A percentile compares a stretch with the other conserved stretches of the same genome.
Evolutionary conservation across 2,113 vertebrate genomes (phyloP).

Genomic region (Thalassarche chlororhynchos): DNA sequence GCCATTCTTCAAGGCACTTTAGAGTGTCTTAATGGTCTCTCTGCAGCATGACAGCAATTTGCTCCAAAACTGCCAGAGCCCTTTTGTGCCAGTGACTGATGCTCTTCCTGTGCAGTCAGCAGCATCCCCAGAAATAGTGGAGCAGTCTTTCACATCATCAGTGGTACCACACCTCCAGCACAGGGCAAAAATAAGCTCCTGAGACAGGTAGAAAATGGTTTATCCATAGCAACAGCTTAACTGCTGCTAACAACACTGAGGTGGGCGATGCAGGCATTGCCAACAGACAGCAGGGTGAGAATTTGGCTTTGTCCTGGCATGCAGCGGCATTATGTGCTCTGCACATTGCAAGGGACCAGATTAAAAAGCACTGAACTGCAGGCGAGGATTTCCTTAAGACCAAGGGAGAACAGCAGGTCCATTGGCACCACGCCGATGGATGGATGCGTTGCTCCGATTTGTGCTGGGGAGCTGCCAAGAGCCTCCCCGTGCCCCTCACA

Average conservation of each 20-base stretch:
- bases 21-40: background rate
- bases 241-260: background rate
- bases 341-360: background rate
- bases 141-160: background rate
- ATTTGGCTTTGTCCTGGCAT: background rate
- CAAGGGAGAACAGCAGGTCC: background rate
- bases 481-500: background rate
- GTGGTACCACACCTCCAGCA: background rate
- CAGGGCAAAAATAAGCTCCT: background rate
- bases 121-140: background rate
- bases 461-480: background rate
- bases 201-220: background rate
- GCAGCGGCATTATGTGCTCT: background rate
- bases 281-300: background rate
- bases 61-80: background rate
- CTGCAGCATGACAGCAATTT: conserved; percentile 10
- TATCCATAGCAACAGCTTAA: background rate
- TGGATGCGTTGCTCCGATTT: background rate
- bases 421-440: accelerated
- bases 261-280: background rate
- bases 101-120: background rate
- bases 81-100: background rate
- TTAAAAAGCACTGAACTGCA: background rate
- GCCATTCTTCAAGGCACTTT: background rate
- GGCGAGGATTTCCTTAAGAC: background rate